Conservation (phyloP, 2,113 vertebrate genomes). For the Echinops telfairi region DNA sequence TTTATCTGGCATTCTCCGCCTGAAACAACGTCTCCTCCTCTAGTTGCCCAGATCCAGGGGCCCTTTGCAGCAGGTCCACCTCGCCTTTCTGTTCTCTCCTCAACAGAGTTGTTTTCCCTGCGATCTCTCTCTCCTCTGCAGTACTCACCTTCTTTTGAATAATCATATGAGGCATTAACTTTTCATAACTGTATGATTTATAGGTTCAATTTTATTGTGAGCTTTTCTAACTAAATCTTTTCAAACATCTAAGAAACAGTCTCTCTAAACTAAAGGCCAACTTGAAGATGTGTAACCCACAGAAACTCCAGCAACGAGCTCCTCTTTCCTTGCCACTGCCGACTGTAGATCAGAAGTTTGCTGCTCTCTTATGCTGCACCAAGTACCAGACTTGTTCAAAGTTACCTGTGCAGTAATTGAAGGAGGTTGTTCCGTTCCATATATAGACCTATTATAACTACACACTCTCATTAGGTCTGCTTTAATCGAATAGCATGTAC, state of each 20-base stretch:
- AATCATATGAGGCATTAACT: slow-evolving; percentile 5
- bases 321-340: neutral
- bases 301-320: neutral
- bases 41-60: neutral
- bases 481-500: slow-evolving; percentile 23
- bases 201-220: neutral
- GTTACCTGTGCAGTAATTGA: neutral
- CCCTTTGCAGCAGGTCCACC: neutral
- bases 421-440: neutral
- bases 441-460: slow-evolving; percentile 30
- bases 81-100: neutral
- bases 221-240: neutral
- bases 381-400: neutral
- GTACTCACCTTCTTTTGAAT: neutral
- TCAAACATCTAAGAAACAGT: neutral
- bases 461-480: slow-evolving; percentile 26
- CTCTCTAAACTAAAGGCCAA: slow-evolving; percentile 3
- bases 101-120: neutral
- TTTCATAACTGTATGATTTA: neutral
- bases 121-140: neutral
- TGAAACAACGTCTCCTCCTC: neutral
- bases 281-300: neutral
- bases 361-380: neutral
- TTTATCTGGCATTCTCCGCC: neutral
- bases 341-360: neutral